Evolutionary conservation across 2,113 vertebrate species (phyloP).

Genomic region (Phylloscopus trochilus): DNA sequence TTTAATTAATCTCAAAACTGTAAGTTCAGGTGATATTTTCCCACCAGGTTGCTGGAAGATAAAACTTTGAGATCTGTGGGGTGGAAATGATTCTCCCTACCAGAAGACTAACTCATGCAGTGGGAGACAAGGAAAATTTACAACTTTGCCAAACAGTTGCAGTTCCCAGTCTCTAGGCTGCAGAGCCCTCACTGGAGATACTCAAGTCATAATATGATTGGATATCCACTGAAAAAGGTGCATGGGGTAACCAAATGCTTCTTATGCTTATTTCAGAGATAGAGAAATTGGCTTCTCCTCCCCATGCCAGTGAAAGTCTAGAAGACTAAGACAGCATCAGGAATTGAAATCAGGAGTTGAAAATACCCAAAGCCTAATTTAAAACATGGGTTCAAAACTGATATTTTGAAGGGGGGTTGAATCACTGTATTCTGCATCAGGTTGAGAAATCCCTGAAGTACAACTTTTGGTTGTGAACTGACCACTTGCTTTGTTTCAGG

Average conservation of each 20-base stretch:
- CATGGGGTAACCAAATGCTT: background rate
- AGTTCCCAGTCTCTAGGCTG: background rate
- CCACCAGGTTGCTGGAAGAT: background rate
- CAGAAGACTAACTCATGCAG: background rate
- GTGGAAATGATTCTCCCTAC: background rate
- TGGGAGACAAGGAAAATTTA: background rate
- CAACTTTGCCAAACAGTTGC: background rate
- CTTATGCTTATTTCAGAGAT: background rate
- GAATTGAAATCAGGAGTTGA: background rate
- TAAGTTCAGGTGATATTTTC: background rate
- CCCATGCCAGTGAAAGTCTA: background rate
- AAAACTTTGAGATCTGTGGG: background rate
- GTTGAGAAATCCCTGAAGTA: background rate
- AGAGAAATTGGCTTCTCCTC: background rate
- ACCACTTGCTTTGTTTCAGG: background rate
- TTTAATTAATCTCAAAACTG: background rate
- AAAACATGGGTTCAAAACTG: background rate
- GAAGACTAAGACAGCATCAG: background rate
- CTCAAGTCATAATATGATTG: background rate
- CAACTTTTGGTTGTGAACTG: background rate
- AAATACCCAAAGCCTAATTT: background rate
- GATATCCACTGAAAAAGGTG: background rate
- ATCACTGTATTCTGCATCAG: accelerated
- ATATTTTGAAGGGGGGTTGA: background rate
- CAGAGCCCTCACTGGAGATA: background rate